Percentiles rank a stretch among this genome's conserved stretches.
These are phyloP conservation scores for Phataginus tetradactyla DNA, from an alignment of 2,797 vertebrate genomes.

Conservation along the genomic window DNA sequence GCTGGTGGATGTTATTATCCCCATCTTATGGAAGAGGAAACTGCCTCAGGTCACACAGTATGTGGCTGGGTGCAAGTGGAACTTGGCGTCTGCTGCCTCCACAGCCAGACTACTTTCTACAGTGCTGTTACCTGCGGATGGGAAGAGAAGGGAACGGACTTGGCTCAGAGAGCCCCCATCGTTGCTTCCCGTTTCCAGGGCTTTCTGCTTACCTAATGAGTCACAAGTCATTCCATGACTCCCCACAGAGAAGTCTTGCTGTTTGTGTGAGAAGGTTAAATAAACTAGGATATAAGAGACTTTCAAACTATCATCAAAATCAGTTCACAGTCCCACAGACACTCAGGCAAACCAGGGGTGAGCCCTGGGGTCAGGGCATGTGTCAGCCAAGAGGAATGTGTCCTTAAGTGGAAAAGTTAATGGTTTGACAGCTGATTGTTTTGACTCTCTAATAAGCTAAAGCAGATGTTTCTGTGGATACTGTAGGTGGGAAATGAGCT, in stretches of 20 bases:
- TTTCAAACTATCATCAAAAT: conserved; percentile 72
- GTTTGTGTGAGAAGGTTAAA: conserved; percentile 68
- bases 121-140: background rate
- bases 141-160: background rate
- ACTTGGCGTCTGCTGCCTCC: background rate
- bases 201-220: conserved; percentile 19
- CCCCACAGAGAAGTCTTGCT: conserved; percentile 54
- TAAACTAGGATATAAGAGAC: conserved; percentile 62
- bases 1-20: background rate
- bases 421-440: conserved; percentile 68
- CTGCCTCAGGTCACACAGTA: background rate
- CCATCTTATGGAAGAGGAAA: background rate
- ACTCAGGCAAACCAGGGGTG: conserved; percentile 26
- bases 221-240: conserved; percentile 60
- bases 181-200: conserved; percentile 14
- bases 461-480: conserved; percentile 79
- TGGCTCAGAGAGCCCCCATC: background rate
- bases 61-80: background rate
- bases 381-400: conserved; percentile 79
- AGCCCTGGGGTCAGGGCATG: conserved; percentile 21
- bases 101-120: background rate
- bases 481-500: conserved; percentile 61
- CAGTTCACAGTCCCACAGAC: conserved; percentile 63
- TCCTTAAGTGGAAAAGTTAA: conserved; percentile 71
- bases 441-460: conserved; percentile 77